Percentiles rank a stretch among this genome's conserved stretches.
These are phyloP conservation scores for Epinotia brunnichana DNA, from an alignment of 2,888 invertebrate genomes.

Conservation along the genomic window DNA sequence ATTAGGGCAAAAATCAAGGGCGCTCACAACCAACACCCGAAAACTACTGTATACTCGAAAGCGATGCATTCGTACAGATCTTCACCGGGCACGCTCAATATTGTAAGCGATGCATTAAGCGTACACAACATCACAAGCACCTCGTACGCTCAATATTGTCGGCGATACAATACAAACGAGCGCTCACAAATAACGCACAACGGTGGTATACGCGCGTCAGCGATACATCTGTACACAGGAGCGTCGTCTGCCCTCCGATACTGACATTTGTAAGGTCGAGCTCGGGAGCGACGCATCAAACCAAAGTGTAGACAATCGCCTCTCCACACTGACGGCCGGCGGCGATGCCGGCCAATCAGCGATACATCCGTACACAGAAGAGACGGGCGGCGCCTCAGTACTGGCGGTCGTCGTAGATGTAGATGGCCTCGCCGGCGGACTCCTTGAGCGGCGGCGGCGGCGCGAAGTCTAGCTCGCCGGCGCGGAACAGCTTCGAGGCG, in stretches of 20 bases:
- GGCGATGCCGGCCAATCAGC: not conserved
- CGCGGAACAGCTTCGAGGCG: slow-evolving; percentile 79
- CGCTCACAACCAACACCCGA: too few species aligned
- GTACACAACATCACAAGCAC: not conserved
- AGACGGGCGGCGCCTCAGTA: slow-evolving; percentile 51
- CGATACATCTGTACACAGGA: not conserved
- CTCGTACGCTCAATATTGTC: not conserved
- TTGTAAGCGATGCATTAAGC: not conserved
- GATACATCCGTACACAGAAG: not conserved
- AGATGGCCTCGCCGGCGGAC: slow-evolving; percentile 87
- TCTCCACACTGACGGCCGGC: not conserved
- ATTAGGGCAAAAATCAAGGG: too few species aligned
- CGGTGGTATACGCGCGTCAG: not conserved
- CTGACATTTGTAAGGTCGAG: not conserved
- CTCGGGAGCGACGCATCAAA: not conserved
- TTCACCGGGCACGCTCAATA: not conserved
- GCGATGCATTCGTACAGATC: not conserved
- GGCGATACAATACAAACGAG: not conserved
- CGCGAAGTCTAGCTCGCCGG: slow-evolving; percentile 75
- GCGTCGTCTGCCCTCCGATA: not conserved
- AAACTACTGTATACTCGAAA: not conserved
- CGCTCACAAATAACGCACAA: not conserved
- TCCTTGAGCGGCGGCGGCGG: slow-evolving; percentile 83
- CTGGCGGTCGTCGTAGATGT: slow-evolving; percentile 79
- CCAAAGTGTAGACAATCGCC: not conserved